A percentile compares a stretch with the other conserved stretches of the same genome.
Evolutionary conservation across 2,797 vertebrate species (phyloP).

Genomic region (Catharus ustulatus): DNA sequence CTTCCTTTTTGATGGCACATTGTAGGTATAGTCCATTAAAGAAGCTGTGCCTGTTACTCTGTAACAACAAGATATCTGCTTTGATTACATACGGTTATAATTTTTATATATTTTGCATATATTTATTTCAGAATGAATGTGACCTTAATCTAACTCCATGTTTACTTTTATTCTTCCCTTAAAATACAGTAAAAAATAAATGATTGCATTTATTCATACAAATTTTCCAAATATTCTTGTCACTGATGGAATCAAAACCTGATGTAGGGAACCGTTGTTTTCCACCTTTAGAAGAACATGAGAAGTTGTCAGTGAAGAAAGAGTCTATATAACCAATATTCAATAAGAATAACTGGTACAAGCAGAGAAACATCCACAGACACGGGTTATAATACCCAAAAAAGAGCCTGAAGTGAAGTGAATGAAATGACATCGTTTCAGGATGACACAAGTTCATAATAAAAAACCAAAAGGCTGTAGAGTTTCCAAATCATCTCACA

Average conservation of each 20-base stretch:
- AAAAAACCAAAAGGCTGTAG: neutral
- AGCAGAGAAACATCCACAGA: neutral
- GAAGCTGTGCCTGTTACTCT: neutral
- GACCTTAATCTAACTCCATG: neutral
- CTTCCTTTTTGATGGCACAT: neutral
- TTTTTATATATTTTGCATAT: neutral
- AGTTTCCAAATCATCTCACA: neutral
- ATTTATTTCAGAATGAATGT: constrained; percentile 7
- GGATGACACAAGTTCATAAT: neutral
- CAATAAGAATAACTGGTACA: neutral
- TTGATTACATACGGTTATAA: neutral
- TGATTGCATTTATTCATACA: neutral
- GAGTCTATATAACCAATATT: neutral
- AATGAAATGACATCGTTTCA: neutral
- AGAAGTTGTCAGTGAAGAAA: neutral
- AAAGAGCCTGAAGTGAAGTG: neutral
- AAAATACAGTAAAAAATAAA: neutral
- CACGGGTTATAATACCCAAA: neutral
- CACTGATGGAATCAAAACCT: neutral
- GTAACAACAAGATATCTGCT: neutral
- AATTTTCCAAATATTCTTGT: neutral
- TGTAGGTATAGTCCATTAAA: neutral
- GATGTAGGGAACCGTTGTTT: neutral
- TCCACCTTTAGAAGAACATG: neutral
- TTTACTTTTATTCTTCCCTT: neutral